Base-by-base conservation (phyloP, 2,797 vertebrate genomes). In the Serranus cabrilla region DNA sequence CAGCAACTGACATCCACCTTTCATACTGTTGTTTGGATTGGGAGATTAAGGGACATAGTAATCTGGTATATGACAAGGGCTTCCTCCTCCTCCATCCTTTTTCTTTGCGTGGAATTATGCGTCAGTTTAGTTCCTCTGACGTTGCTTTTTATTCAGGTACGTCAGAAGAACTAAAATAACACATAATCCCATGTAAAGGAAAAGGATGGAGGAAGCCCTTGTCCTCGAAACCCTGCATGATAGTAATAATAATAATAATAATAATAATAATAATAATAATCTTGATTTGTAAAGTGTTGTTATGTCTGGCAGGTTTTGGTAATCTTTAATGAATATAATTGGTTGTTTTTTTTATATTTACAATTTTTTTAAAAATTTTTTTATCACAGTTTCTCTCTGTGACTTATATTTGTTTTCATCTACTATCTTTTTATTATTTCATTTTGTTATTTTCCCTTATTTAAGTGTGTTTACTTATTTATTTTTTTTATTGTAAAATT, bases 41-140 rank as follows among this genome's bases (percentile, higher is more conserved):
- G 52, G 77, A 90, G 93, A 94, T 93, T 91, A 92, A 61, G 71
- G 61, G 81, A 55, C 18, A 63, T 66, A 49, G 52, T 91, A 91
- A 92, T 93, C 90, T 88, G 86, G 67, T 85, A 76, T 89, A 84
- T 81, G 76, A 87, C 70, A 8, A 62, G 71, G 62, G 34, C 70
- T 84, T 82, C 72, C 75, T 91, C 60, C 62, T 82, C 72, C 75
- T 91, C 60, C 62, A 76, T 83, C 49, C 40, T 74, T 77, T 54
- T 83, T 72, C 56, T 80, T 75, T 74, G 55, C 64, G 65, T 71
- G 66, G 67, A 82, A 92, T 91, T 91, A 91, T 52, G 9, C 27
- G 78, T 73, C 52, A 70, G 27, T 82, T 74, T 63, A 58, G 34
- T 59, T 76, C 50, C 62, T 56, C 55, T 88, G 80, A 90, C 69